Conservation (phyloP, 2,797 vertebrate genomes). For the Galagoides demidoff region DNA sequence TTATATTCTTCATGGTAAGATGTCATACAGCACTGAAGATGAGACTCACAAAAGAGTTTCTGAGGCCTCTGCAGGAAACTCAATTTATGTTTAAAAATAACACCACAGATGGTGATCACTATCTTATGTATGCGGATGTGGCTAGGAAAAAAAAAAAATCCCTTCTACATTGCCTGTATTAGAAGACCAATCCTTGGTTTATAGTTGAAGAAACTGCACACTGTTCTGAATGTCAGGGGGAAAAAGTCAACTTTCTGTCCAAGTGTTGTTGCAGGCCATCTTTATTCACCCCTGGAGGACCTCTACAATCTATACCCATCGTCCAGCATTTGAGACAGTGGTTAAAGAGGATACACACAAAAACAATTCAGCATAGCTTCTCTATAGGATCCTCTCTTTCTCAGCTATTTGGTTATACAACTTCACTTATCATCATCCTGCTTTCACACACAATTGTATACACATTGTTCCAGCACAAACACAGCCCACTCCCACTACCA, state of each 20-base stretch:
- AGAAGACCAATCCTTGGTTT: not conserved
- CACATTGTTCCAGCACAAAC: not conserved
- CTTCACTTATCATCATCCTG: not conserved
- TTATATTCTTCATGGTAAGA: not conserved
- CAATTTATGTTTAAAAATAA: not conserved
- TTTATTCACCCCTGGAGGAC: not conserved
- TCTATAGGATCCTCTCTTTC: not conserved
- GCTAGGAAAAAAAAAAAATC: not conserved
- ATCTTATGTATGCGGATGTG: conserved; percentile 18
- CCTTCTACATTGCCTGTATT: not conserved
- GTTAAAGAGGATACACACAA: not conserved
- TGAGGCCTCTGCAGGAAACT: not conserved
- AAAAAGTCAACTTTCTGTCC: not conserved
- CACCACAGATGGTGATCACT: not conserved
- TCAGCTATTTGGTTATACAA: not conserved
- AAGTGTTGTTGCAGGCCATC: not conserved
- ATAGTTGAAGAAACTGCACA: not conserved
- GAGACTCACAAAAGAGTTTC: not conserved
- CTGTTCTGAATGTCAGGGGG: not conserved
- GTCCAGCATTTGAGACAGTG: not conserved
- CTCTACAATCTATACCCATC: not conserved
- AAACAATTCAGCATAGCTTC: not conserved
- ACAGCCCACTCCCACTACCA: not conserved
- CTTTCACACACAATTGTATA: not conserved
- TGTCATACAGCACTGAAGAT: not conserved